A percentile compares a stretch with the other conserved stretches of the same genome.
These are phyloP conservation scores for Sarcophaga subvicina DNA, from an alignment of 2,888 invertebrate genomes.

Conservation along the genomic window DNA sequence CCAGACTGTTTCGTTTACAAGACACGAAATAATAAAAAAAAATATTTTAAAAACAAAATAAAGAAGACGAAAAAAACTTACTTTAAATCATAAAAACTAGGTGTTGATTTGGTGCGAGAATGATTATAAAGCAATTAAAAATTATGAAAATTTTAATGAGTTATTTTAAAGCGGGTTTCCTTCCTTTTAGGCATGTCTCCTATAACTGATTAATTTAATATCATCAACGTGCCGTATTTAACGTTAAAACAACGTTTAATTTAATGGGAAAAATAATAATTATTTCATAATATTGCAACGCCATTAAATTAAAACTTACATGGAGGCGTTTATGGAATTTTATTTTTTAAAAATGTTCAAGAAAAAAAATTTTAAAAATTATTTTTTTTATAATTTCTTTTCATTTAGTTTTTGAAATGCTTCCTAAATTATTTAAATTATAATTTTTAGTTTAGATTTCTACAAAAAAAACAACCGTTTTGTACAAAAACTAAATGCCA, in stretches of 20 bases:
- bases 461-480: not conserved
- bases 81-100: constrained; percentile 49
- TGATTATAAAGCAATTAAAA: constrained; percentile 69
- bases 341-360: not conserved
- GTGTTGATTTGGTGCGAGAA: constrained; percentile 68
- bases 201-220: constrained; percentile 53
- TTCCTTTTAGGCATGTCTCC: not conserved
- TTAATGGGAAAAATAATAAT: constrained; percentile 56
- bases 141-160: constrained; percentile 58
- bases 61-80: not conserved
- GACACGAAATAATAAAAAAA: not conserved
- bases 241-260: constrained; percentile 45
- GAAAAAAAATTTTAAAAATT: no score
- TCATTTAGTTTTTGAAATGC: no score
- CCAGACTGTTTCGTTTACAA: not conserved
- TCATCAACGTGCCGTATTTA: constrained; percentile 30
- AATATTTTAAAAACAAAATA: not conserved
- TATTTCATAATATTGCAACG: constrained; percentile 41
- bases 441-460: no score
- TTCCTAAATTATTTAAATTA: no score
- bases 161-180: constrained; percentile 36
- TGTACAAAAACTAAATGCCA: not conserved
- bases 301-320: constrained; percentile 11
- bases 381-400: no score
- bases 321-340: not conserved